A percentile compares a stretch with the other conserved stretches of the same genome.
Evolutionary conservation across 2,113 vertebrate species (phyloP).

Genomic region (Romanogobio albipinnatus): DNA sequence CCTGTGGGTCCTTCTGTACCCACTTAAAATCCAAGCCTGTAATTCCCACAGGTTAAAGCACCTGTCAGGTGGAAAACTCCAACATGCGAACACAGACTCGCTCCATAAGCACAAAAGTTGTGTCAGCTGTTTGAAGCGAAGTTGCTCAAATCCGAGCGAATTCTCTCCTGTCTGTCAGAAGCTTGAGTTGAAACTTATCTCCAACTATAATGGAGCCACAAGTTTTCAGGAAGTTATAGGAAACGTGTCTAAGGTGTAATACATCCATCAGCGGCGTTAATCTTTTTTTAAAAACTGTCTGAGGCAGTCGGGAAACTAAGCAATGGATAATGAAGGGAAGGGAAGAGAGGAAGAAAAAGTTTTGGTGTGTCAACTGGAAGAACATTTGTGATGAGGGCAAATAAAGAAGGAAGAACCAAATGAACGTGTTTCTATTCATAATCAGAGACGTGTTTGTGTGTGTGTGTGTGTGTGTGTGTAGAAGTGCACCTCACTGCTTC

Average conservation of each 20-base stretch:
- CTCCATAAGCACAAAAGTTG: conserved; percentile 27
- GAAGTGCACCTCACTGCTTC: not conserved
- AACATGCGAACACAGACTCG: conserved; percentile 17
- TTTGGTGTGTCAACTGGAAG: not conserved
- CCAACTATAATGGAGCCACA: conserved; percentile 32
- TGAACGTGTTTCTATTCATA: not conserved
- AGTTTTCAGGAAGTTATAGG: conserved; percentile 30
- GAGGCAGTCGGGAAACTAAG: conserved; percentile 24
- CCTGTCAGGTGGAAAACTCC: conserved; percentile 34
- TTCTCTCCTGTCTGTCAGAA: conserved; percentile 21
- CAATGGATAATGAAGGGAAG: conserved; percentile 22
- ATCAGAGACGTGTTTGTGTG: conserved; percentile 14
- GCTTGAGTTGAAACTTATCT: conserved; percentile 5
- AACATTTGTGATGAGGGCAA: not conserved
- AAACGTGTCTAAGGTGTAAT: conserved; percentile 17
- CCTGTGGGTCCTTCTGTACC: conserved; percentile 9
- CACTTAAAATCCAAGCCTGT: conserved; percentile 1
- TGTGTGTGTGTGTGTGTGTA: conserved; percentile 25
- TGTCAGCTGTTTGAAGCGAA: conserved; percentile 22
- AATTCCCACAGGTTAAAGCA: conserved; percentile 32
- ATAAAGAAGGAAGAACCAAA: not conserved
- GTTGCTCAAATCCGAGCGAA: conserved; percentile 24
- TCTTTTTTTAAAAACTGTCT: conserved; percentile 21
- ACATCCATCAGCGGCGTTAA: conserved; percentile 8
- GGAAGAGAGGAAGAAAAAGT: not conserved